These are phyloP conservation scores for Bradypodion pumilum DNA, from an alignment of 2,797 vertebrate genomes.

Conservation along the genomic window DNA sequence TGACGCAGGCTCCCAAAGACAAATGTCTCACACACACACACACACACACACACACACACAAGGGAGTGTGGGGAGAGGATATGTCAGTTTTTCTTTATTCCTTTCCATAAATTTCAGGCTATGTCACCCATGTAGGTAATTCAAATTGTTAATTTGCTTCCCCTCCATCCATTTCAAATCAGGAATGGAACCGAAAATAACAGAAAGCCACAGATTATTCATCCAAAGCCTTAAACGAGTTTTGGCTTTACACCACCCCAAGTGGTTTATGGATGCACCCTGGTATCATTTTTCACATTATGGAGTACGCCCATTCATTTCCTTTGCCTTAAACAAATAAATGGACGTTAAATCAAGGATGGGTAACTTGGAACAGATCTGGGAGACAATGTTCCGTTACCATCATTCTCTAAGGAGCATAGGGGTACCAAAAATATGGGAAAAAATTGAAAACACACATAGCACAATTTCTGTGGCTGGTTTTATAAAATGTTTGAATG, in stretches of 20 bases:
- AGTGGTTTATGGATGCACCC: background rate
- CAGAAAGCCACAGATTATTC: slow-evolving; percentile 39
- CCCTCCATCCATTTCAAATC: slow-evolving; percentile 13
- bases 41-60: no score
- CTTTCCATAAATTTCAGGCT: slow-evolving; percentile 57
- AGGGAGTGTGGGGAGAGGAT: slow-evolving; percentile 1
- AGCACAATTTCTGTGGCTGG: no score
- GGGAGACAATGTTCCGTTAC: no score
- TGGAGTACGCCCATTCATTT: background rate
- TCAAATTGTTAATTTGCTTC: slow-evolving; percentile 49
- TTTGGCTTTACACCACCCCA: slow-evolving; percentile 22
- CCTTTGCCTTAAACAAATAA: background rate
- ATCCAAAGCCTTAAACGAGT: slow-evolving; percentile 24
- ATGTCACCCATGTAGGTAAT: slow-evolving; percentile 53
- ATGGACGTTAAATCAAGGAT: background rate
- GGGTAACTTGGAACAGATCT: background rate
- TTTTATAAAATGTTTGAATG: no score
- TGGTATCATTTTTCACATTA: background rate
- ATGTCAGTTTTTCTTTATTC: slow-evolving; percentile 60
- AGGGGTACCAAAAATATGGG: no score
- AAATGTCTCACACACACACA: no score
- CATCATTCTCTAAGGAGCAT: no score
- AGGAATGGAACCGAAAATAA: slow-evolving; percentile 33
- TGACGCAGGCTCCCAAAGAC: slow-evolving; percentile 46
- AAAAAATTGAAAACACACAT: no score